phyloP scores from a whole-genome alignment of 2,113 vertebrate species.

The Origma solitaria region DNA sequence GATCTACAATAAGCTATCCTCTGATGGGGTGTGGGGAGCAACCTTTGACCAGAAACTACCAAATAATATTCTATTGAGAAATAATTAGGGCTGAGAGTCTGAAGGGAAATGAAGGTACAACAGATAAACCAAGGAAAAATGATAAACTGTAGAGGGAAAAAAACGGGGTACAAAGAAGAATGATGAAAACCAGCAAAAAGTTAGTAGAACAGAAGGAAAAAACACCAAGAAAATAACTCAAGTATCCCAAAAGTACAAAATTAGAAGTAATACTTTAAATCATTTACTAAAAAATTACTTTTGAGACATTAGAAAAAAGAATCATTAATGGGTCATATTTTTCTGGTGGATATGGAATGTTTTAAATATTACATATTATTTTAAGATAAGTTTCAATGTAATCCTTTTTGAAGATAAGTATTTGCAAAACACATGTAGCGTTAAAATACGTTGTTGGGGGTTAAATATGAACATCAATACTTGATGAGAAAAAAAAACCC shows the following conservation, averaged over 20 bases:
- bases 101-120: background rate
- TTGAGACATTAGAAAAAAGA: background rate
- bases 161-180: background rate
- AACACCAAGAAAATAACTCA: background rate
- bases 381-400: background rate
- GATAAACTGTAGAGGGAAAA: background rate
- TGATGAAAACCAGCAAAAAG: background rate
- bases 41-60: background rate
- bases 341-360: background rate
- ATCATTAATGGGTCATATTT: background rate
- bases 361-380: background rate
- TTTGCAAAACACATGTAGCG: background rate
- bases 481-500: background rate
- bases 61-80: background rate
- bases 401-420: background rate
- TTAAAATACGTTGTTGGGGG: background rate
- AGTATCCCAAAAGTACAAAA: background rate
- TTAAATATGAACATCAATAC: background rate
- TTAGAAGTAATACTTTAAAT: background rate
- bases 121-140: background rate
- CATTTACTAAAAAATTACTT: background rate
- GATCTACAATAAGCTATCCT: background rate
- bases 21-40: fast-evolving
- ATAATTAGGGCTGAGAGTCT: fast-evolving
- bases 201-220: background rate